Evolutionary conservation across 2,888 invertebrate genomes (phyloP), one percentile per base, ranked within the genome.

Genomic region (Noctua pronuba): DNA sequence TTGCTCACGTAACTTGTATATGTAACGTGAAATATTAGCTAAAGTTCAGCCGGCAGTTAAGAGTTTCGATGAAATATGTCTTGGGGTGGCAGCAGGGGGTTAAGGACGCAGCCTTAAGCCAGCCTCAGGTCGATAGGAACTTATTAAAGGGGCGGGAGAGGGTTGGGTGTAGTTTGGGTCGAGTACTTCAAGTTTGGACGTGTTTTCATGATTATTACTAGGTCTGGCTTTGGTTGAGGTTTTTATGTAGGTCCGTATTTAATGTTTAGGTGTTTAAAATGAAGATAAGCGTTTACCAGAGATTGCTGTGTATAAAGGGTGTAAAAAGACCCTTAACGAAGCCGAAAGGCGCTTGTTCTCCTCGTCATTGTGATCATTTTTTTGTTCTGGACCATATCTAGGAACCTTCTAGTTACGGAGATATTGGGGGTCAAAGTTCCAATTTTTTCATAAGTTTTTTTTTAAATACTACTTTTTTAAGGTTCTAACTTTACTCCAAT

Each of bases 21-120:
- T 95, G 94, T 94, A 60, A 94, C 93, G 93, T 95, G 93, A 96
- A 95, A 95, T 96, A 96, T 95, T 93, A 92, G 93, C 88, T 88
- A 93, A 95, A 96, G 95, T 96, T 95, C 90, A 92, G 91, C 86
- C 93, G 93, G 94, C 92, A 93, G 95, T 95, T 95, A 94, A 94
- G 95, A 93, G 94, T 94, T 92, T 92, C 94, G 95, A 96, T 96
- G 96, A 96, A 96, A 96, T 96, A 96, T 96, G 96, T 96, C 96
- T 96, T 96, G 89, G 94, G 94, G 94, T 90, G 89, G 85, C 83
- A 84, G 65, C 88, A 90, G 88, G 91, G 92, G 90, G 92, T 93
- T 94, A 95, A 95, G 95, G 95, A 93, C 87, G 91, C 87, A 86
- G 94, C 95, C 95, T 95, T 96, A 95, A 96, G 95, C 95, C 92